phyloP scores from a whole-genome alignment of 2,888 invertebrate species.

The Bimastos eiseni region DNA sequence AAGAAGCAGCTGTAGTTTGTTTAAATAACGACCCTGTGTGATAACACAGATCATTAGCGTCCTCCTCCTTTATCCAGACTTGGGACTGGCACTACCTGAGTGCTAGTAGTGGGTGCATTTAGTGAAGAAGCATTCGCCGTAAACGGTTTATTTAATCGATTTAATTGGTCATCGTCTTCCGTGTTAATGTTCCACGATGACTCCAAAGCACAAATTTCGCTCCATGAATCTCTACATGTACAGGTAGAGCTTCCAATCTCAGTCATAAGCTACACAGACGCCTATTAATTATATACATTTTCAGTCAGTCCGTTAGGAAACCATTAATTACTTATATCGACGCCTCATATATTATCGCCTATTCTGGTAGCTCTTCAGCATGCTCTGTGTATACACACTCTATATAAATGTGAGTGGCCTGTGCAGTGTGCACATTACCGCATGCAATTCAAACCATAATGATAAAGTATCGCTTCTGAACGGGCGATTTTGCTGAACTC shows the following conservation, averaged over 20 bases:
- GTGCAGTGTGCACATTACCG: not conserved
- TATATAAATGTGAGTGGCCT: too few species aligned
- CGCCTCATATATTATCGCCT: not conserved
- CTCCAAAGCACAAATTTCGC: too few species aligned
- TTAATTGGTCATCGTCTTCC: not conserved
- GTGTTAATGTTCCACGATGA: not conserved
- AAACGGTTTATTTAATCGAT: not conserved
- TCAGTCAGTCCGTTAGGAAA: not conserved
- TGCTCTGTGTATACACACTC: not conserved
- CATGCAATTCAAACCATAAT: not conserved
- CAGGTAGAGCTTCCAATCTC: too few species aligned
- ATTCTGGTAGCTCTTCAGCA: not conserved
- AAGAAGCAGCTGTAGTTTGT: not conserved
- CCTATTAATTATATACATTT: not conserved
- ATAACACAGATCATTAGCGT: too few species aligned
- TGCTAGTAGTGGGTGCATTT: too few species aligned
- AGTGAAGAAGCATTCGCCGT: not conserved
- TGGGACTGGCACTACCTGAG: too few species aligned
- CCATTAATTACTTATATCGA: not conserved
- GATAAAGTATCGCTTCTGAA: not conserved
- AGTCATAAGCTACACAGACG: not conserved
- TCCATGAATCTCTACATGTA: too few species aligned
- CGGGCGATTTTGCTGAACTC: not conserved
- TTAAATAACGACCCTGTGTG: too few species aligned
- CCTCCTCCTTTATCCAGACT: too few species aligned